Conservation (phyloP, 1,140 invertebrate species). For the Tetraneura akinire region DNA sequence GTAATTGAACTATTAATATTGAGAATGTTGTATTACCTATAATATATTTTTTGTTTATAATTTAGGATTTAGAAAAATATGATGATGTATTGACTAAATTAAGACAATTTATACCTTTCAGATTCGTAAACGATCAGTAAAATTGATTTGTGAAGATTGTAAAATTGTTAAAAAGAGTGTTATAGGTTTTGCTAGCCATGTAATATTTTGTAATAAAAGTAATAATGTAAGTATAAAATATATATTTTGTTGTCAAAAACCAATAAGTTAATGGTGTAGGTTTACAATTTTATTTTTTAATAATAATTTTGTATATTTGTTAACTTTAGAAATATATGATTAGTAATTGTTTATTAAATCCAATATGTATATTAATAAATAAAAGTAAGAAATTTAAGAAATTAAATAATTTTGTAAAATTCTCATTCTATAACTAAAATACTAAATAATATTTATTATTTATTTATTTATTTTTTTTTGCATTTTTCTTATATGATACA, state of each 20-base stretch:
- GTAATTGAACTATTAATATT: conserved; percentile 31
- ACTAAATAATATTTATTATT: not conserved
- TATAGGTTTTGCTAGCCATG: conserved; percentile 67
- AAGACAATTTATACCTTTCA: conserved; percentile 31
- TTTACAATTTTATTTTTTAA: too few species aligned
- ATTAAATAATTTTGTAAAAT: too few species aligned
- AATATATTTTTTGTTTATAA: not conserved
- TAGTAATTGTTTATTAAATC: conserved; percentile 40
- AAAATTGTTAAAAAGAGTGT: conserved; percentile 62
- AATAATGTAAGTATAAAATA: conserved; percentile 60
- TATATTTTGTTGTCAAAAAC: too few species aligned
- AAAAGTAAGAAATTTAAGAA: too few species aligned
- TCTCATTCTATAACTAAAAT: too few species aligned
- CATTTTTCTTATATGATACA: conserved; percentile 43
- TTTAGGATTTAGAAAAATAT: conserved; percentile 35
- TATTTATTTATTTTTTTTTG: too few species aligned
- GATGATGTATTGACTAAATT: not conserved
- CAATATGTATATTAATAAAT: too few species aligned
- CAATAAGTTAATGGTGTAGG: too few species aligned
- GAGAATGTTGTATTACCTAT: not conserved
- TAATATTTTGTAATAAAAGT: conserved; percentile 65
- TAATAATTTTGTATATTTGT: too few species aligned
- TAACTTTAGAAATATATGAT: too few species aligned
- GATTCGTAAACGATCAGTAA: conserved; percentile 17
- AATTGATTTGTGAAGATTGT: conserved; percentile 65